Evolutionary conservation across 1,140 invertebrate genomes (phyloP).

Genomic region (Drosophila grimshawi): DNA sequence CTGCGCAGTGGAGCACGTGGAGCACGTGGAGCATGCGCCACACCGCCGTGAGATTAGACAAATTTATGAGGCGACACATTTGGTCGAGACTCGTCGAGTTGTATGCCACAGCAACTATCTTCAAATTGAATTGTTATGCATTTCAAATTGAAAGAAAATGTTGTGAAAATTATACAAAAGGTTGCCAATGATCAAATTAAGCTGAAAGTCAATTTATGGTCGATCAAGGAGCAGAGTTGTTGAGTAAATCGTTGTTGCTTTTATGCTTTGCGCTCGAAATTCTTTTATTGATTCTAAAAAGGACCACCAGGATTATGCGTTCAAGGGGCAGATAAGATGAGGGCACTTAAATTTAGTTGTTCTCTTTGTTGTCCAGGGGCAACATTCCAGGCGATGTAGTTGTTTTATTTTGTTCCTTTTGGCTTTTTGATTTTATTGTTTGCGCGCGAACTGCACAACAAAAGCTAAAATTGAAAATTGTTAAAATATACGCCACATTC

Average conservation of each 20-base stretch:
- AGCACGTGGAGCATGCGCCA: not conserved
- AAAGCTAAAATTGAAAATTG: constrained; percentile 83
- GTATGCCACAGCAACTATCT: constrained; percentile 10
- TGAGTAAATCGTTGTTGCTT: constrained; percentile 7
- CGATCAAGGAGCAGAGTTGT: constrained; percentile 16
- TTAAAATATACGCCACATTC: constrained; percentile 67
- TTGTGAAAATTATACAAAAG: constrained; percentile 42
- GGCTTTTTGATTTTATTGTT: constrained; percentile 51
- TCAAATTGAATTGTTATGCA: constrained; percentile 64
- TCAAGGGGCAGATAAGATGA: constrained; percentile 64
- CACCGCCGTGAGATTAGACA: not conserved
- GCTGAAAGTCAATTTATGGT: constrained; percentile 65
- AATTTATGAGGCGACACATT: constrained; percentile 34
- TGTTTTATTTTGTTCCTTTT: constrained; percentile 9
- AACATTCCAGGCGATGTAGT: constrained; percentile 42
- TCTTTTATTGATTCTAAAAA: constrained; percentile 23
- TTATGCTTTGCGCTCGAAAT: not conserved
- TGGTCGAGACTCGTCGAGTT: constrained; percentile 17
- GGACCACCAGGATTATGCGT: constrained; percentile 43
- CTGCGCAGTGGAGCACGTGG: constrained; percentile 53
- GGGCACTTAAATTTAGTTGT: constrained; percentile 77
- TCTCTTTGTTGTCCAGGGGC: constrained; percentile 39
- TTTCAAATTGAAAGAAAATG: constrained; percentile 56
- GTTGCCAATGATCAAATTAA: constrained; percentile 65
- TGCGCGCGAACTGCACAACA: constrained; percentile 59